Conservation (phyloP, 2,797 vertebrate genomes). For the Australoheros facetus region DNA sequence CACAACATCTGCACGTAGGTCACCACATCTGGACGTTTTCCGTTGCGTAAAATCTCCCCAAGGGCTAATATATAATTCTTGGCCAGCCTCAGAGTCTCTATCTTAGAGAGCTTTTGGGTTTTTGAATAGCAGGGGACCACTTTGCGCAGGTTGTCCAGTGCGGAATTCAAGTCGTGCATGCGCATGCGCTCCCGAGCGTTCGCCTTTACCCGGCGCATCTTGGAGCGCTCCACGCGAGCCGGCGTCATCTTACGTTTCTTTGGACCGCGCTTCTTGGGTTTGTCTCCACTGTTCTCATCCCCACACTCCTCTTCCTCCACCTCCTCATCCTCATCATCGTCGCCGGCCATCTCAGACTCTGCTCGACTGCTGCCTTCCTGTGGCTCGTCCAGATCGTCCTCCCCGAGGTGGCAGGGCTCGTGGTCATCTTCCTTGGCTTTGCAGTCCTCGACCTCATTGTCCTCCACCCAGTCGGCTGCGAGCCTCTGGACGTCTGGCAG, state of each 20-base stretch:
- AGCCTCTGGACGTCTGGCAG: conserved; percentile 96
- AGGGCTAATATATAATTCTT: conserved; percentile 98
- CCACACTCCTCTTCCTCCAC: conserved; percentile 84
- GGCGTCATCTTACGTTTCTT: conserved; percentile 97
- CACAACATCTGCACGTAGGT: conserved; percentile 97
- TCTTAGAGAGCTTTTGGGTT: conserved; percentile 98
- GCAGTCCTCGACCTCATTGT: conserved; percentile 79
- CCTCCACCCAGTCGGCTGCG: conserved; percentile 90
- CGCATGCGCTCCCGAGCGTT: conserved; percentile 95
- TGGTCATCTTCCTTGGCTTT: conserved; percentile 86
- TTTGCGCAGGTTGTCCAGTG: conserved; percentile 96
- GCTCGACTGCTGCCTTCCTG: conserved; percentile 76
- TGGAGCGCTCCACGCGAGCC: conserved; percentile 91
- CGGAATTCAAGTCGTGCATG: conserved; percentile 98
- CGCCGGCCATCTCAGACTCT: conserved; percentile 81
- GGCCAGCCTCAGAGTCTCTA: conserved; percentile 94
- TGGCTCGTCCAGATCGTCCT: conserved; percentile 71
- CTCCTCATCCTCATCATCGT: conserved; percentile 82
- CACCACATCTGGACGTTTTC: conserved; percentile 96
- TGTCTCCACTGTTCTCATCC: conserved; percentile 85
- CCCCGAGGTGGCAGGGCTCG: conserved; percentile 76
- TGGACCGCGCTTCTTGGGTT: conserved; percentile 96
- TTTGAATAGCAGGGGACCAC: conserved; percentile 99
- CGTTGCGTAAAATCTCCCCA: conserved; percentile 95
- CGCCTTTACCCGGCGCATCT: conserved; percentile 92